Conservation (phyloP, 2,797 vertebrate species). For the Leucoraja ocellata region DNA sequence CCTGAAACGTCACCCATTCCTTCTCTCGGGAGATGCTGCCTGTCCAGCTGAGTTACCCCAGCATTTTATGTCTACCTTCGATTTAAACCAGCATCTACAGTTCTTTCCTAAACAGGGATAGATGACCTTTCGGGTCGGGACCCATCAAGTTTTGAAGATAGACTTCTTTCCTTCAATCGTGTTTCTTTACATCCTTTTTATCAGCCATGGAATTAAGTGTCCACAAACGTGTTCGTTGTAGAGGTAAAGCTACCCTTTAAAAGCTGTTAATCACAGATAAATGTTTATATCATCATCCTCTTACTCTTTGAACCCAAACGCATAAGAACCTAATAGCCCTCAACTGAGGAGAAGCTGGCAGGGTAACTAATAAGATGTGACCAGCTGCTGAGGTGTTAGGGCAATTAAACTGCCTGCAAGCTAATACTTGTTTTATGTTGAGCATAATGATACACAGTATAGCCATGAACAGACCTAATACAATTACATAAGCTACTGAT, state of each 20-base stretch:
- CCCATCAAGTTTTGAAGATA: no score
- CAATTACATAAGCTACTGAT: neutral
- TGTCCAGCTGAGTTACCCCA: no score
- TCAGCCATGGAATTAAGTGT: neutral
- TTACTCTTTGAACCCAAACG: neutral
- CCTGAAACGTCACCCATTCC: no score
- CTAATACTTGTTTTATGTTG: neutral
- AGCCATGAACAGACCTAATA: neutral
- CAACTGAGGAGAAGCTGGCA: neutral
- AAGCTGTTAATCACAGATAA: neutral
- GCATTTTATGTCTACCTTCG: no score
- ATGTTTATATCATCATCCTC: neutral
- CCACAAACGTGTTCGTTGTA: neutral
- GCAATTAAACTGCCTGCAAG: constrained; percentile 3
- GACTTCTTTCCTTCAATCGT: neutral
- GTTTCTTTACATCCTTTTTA: neutral
- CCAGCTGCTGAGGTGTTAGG: neutral
- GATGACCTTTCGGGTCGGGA: no score
- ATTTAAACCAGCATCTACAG: no score
- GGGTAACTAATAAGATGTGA: neutral
- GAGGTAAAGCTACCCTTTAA: neutral
- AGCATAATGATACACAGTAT: neutral
- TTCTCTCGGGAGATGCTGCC: no score
- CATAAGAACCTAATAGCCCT: neutral
- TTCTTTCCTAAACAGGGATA: no score